Percentiles rank a stretch among this genome's conserved stretches.
Conservation (phyloP, 2,113 vertebrate species). For the Myiopsitta monachus region DNA sequence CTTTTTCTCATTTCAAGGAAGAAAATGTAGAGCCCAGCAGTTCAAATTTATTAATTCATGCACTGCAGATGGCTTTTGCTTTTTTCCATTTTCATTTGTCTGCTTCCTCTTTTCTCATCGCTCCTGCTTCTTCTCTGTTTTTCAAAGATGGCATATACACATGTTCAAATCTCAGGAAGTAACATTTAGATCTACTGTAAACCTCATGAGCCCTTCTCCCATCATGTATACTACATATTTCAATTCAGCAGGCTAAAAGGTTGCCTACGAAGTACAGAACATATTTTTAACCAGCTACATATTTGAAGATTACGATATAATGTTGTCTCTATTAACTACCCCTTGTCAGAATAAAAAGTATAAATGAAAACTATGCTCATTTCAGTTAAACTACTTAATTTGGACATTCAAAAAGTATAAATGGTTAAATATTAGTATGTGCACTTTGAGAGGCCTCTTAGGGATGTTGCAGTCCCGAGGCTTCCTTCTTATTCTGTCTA, state of each 20-base stretch:
- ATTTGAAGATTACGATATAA: neutral
- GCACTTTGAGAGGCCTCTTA: slow-evolving; percentile 60
- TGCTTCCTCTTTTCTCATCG: neutral
- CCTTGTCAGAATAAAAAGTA: slow-evolving; percentile 30
- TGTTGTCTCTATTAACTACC: slow-evolving; percentile 50
- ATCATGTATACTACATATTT: neutral
- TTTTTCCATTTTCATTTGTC: neutral
- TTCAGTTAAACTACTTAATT: slow-evolving; percentile 61
- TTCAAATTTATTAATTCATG: neutral
- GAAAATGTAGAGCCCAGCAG: neutral
- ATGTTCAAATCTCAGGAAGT: neutral
- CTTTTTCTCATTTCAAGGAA: neutral
- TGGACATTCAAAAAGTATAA: slow-evolving; percentile 57
- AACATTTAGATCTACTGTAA: neutral
- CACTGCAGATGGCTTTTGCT: neutral
- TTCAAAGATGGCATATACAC: neutral
- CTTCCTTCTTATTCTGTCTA: slow-evolving; percentile 68
- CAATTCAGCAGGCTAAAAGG: neutral
- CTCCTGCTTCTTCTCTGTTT: neutral
- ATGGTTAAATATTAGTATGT: slow-evolving; percentile 72
- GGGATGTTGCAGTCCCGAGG: slow-evolving; percentile 60
- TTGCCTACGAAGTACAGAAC: neutral
- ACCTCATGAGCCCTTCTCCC: neutral
- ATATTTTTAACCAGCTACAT: neutral
- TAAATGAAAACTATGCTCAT: slow-evolving; percentile 42